Evolutionary conservation across 2,888 invertebrate genomes (phyloP), one percentile per base, ranked within the genome.

Genomic region (Rhaphigaster nebulosa): DNA sequence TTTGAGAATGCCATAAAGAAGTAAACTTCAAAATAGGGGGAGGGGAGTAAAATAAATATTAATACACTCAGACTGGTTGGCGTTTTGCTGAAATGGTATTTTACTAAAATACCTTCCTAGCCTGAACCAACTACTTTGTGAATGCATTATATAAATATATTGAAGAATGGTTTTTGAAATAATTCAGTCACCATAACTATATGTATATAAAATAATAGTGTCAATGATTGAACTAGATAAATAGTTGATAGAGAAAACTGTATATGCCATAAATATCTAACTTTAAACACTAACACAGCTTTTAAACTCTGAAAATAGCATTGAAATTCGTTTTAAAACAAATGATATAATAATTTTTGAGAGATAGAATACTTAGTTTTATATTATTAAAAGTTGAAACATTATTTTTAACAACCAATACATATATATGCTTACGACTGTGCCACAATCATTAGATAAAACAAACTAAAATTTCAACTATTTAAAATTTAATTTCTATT

Each of bases 381-480:
- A 15, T 26, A 38, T 80, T 80, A 80, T 8, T 80, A 41, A 80
- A 80, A 41, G 23, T 80, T 80, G 6, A 80, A 41, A 41, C 26
- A 41, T 41, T 41, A n/a, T 80, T 41, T 41, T 41, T 26, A 80
- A 80, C 80, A 80, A 80, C 38, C 29, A 29, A 29, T 41, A 1
- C 41, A 41, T 41, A 41, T 26, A 80, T 41, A 80, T 23, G 26
- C 41, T 84, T 45, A 45, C 41, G 45, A 84, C 84, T 84, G 84
- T 84, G 84, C 45, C 84, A 84, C 84, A 84, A 84, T 84, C n/a
- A 45, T 84, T 84, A 84, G 84, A 84, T 84, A 84, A 84, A 84
- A 84, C 12, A 84, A 84, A 23, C 41, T 45, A 10, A 84, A n/a
- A 84, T 45, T 41, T 84, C 10, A 41, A 45, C n/a, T 45, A 84